These are phyloP conservation scores for Clunio marinus DNA, from an alignment of 2,888 invertebrate genomes.

Conservation along the genomic window DNA sequence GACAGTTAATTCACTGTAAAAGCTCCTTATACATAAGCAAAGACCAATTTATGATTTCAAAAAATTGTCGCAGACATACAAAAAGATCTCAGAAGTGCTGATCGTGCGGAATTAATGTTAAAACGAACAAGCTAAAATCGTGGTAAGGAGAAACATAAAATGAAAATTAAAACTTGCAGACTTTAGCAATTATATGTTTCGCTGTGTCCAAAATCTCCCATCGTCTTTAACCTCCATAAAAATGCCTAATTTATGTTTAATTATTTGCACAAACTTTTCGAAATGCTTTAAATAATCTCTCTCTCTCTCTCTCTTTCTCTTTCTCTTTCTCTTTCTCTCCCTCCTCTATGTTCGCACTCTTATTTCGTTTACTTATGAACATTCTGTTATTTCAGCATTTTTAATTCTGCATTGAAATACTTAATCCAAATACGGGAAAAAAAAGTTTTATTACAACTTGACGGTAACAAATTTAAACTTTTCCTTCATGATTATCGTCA, in stretches of 20 bases:
- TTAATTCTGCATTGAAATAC: background rate
- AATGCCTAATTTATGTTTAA: conserved; percentile 34
- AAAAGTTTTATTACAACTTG: background rate
- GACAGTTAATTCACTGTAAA: background rate
- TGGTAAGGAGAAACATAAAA: background rate
- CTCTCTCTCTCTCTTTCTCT: too few species aligned
- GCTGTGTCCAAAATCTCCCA: background rate
- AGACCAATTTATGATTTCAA: conserved; percentile 4
- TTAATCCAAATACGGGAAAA: too few species aligned
- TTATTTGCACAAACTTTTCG: conserved; percentile 29
- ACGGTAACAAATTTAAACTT: background rate
- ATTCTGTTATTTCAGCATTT: background rate
- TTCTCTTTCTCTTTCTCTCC: too few species aligned
- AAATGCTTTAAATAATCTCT: conserved; percentile 31
- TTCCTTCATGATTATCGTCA: too few species aligned
- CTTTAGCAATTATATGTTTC: conserved; percentile 27
- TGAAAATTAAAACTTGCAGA: conserved; percentile 3
- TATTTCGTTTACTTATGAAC: too few species aligned
- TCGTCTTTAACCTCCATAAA: conserved; percentile 27
- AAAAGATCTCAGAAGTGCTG: background rate
- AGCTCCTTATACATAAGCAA: background rate
- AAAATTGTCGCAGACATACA: conserved; percentile 1
- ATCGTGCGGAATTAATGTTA: background rate
- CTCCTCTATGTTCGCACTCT: too few species aligned
- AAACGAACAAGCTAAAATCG: too few species aligned